Base-by-base conservation (phyloP, 2,797 vertebrate species). In the Rhinella marina region DNA sequence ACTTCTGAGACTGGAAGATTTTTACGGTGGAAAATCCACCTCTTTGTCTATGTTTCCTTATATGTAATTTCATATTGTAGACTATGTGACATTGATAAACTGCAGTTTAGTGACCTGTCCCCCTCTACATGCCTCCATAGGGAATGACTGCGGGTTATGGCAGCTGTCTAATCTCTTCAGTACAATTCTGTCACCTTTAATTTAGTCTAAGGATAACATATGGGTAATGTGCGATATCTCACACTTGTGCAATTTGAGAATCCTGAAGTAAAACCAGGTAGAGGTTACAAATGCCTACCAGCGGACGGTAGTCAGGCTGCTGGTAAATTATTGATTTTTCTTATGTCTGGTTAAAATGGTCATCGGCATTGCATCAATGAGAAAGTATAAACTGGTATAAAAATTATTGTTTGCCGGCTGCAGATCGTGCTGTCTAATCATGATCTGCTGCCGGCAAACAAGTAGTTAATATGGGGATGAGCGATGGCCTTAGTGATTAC, bases 41-140 rank as follows among this genome's bases (percentile, higher is more conserved):
- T 48, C 19, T 48, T 16, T 72, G 21, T 52, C 48, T 78, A n/a
- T 78, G 59, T 83, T 83, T 77, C 62, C 59, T 59, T 23, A 78
- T 70, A 79, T 88, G 79, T 84, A 79, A 88, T 88, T 59, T 75
- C 75, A 32, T 70, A 59, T 70, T 72, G 82, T 72, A 80, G 61
- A 59, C 29, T 27, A 48, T 70, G 62, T 88, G 87, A 88, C 87
- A 79, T 79, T 88, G 87, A 88, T 88, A 84, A 88, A 88, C 73
- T 88, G 59, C 73, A 84, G 66, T 52, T 57, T 14, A 17, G 50
- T 84, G 81, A 83, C 82, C 87, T 73, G 66, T 68, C 64, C 87
- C 70, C 17, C n/a, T 23, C 23, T 23, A 11, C 29, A 59, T 73
- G 52, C 85, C 82, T 75, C 87, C 6, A 50, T 25, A 73, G 82